Conservation (phyloP, 2,888 invertebrate genomes). For the Fragum fragum region DNA sequence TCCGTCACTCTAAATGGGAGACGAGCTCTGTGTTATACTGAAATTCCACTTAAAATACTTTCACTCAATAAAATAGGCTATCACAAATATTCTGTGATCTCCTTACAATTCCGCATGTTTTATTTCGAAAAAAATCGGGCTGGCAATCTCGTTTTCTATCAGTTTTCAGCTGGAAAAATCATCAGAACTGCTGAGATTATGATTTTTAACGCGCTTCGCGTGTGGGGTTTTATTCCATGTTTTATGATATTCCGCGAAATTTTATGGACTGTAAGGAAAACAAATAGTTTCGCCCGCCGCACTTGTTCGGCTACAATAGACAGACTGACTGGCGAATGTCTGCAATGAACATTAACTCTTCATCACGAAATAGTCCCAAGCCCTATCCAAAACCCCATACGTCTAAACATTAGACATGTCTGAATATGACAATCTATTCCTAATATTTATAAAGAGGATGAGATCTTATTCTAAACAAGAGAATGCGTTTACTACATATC, state of each 20-base stretch:
- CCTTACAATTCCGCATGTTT: constrained; percentile 5
- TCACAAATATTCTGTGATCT: neutral
- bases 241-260: constrained; percentile 66
- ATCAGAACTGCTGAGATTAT: constrained; percentile 8
- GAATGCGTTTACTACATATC: too few relatives aligned
- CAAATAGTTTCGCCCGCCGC: constrained; percentile 58
- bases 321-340: constrained; percentile 50
- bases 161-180: constrained; percentile 18
- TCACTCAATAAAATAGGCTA: neutral
- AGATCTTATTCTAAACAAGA: too few relatives aligned
- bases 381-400: too few relatives aligned
- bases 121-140: constrained; percentile 7
- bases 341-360: constrained; percentile 54
- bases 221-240: constrained; percentile 60
- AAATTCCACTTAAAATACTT: neutral
- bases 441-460: too few relatives aligned
- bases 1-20: too few relatives aligned
- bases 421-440: too few relatives aligned
- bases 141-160: constrained; percentile 24
- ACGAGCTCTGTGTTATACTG: too few relatives aligned
- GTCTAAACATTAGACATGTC: too few relatives aligned
- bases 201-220: constrained; percentile 37
- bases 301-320: constrained; percentile 45
- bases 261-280: constrained; percentile 68
- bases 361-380: neutral